phyloP scores from a whole-genome alignment of 2,888 invertebrate genomes.

The Lacanobia oleracea region DNA sequence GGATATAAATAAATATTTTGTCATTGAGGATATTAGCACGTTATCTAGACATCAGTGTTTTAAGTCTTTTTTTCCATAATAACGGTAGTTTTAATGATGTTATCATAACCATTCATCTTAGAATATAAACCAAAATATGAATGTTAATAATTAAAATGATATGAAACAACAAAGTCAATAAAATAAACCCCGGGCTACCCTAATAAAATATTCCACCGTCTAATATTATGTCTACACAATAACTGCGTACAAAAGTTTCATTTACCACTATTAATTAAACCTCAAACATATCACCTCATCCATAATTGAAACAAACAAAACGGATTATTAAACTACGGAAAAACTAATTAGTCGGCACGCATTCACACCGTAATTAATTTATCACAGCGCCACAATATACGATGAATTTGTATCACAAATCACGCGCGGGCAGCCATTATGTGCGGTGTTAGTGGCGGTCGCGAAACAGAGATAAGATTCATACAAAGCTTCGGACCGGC shows the following conservation, averaged over 20 bases:
- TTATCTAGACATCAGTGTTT: too few relatives aligned
- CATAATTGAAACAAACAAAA: conserved; percentile 63
- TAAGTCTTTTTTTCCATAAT: too few relatives aligned
- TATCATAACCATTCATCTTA: too few relatives aligned
- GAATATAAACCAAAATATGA: not conserved
- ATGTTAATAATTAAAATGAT: conserved; percentile 2
- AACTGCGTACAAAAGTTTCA: conserved; percentile 30
- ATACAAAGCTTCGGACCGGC: conserved; percentile 70
- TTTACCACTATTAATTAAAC: conserved; percentile 49
- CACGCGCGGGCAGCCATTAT: conserved; percentile 58
- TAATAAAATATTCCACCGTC: conserved; percentile 23
- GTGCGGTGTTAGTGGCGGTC: conserved; percentile 67
- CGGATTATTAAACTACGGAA: conserved; percentile 60
- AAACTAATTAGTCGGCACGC: conserved; percentile 63
- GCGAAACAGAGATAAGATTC: conserved; percentile 74
- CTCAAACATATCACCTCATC: conserved; percentile 53
- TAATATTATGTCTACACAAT: conserved; percentile 30
- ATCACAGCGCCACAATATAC: conserved; percentile 58
- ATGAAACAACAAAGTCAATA: conserved; percentile 12
- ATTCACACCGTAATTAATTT: conserved; percentile 67
- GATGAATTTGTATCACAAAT: conserved; percentile 66
- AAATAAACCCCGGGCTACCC: not conserved
- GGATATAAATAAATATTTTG: too few relatives aligned
- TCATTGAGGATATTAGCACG: too few relatives aligned
- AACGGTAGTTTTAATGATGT: too few relatives aligned